phyloP scores from a whole-genome alignment of 2,888 invertebrate species.

The Drosophila parthenogenetica region DNA sequence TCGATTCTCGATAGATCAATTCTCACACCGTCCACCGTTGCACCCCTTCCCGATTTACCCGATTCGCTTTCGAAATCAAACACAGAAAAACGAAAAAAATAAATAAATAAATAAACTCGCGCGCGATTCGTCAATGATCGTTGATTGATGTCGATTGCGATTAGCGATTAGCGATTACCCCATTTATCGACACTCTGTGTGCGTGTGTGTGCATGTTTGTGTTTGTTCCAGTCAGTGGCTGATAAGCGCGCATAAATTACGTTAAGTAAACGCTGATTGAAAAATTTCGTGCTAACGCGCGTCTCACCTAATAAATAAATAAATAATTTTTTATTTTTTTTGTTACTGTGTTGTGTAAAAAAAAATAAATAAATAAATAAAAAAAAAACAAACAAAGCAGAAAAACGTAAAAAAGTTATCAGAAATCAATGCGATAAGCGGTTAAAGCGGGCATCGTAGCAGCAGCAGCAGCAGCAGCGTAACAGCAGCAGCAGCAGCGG shows the following conservation, averaged over 20 bases:
- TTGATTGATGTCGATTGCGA: conserved; percentile 43
- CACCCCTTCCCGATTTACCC: neutral
- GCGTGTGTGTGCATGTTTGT: conserved; percentile 19
- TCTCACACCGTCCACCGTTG: neutral
- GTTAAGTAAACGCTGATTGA: conserved; percentile 53
- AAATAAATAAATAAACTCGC: conserved; percentile 2
- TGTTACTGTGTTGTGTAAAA: conserved; percentile 40
- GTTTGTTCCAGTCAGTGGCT: conserved; percentile 36
- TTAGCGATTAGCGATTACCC: conserved; percentile 23
- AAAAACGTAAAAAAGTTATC: conserved; percentile 63
- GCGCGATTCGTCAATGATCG: conserved; percentile 34
- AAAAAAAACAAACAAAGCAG: conserved; percentile 7
- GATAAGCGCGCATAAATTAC: conserved; percentile 64
- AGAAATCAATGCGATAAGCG: conserved; percentile 74
- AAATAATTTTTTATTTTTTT: conserved; percentile 43
- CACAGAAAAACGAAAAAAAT: neutral
- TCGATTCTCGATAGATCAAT: conserved; percentile 35
- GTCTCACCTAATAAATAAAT: conserved; percentile 8
- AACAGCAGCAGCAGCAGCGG: neutral
- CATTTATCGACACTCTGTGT: conserved; percentile 16
- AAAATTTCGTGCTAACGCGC: conserved; percentile 30
- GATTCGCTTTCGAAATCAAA: neutral
- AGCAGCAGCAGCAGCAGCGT: conserved; percentile 29
- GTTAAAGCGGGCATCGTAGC: conserved; percentile 49
- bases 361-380: conserved; percentile 21